A percentile compares a stretch with the other conserved stretches of the same genome.
Conservation (phyloP, 1,140 invertebrate species). For the Portunus trituberculatus region DNA sequence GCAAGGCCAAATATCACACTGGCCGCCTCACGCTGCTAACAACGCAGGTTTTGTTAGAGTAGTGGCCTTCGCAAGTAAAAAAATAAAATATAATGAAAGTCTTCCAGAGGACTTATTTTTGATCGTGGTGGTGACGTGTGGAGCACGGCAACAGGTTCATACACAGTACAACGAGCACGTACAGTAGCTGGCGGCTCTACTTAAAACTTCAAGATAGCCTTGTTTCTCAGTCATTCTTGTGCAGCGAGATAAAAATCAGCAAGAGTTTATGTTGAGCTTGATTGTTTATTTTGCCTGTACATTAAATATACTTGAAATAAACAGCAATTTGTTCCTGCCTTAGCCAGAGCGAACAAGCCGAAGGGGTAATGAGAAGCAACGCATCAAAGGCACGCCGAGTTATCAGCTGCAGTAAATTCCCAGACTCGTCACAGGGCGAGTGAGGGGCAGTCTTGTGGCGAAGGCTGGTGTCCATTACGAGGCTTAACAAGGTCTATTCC, state of each 20-base stretch:
- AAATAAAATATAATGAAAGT: no score
- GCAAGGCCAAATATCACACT: not conserved
- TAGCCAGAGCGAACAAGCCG: not conserved
- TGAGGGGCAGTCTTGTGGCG: not conserved
- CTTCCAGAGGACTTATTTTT: no score
- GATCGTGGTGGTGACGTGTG: no score
- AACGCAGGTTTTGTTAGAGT: no score
- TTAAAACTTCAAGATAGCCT: not conserved
- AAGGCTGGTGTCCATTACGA: not conserved
- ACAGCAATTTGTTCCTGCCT: not conserved
- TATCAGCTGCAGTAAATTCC: slow-evolving; percentile 21
- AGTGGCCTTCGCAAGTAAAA: no score
- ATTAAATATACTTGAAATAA: not conserved
- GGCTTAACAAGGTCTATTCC: slow-evolving; percentile 10
- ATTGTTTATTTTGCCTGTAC: not conserved
- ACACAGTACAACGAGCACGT: not conserved
- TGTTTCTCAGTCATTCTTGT: not conserved
- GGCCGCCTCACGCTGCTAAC: no score
- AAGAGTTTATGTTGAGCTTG: not conserved
- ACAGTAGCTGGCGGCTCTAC: no score
- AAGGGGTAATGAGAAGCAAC: not conserved
- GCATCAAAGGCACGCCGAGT: not conserved
- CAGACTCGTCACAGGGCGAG: not conserved
- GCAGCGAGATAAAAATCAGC: not conserved
- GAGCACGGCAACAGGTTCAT: not conserved